Base-by-base conservation (phyloP, 2,888 invertebrate genomes). In the Phanerotoma sp. region DNA sequence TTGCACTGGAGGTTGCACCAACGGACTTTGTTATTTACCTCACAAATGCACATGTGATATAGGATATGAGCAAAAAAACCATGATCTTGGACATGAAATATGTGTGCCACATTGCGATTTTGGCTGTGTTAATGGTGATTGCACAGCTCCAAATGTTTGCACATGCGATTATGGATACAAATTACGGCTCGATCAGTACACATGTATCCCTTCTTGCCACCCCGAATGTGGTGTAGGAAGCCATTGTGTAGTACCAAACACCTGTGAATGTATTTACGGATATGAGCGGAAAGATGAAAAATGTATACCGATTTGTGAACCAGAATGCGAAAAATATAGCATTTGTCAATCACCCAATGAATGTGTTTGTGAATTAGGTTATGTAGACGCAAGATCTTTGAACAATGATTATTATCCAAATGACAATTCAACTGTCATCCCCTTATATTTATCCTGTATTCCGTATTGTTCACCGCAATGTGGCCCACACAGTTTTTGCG, bases 61-160 rank as follows among this genome's bases (percentile, higher is more conserved):
- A 7, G 58, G 60, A n/a, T 62, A 60, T 21, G n/a, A 7, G 5
- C 28, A 11, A 22, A 18, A 18, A 18, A 9, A 54, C 35, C 13
- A 32, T n/a, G 33, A 11, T 21, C 33, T 13, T n/a, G n/a, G n/a
- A n/a, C 41, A 44, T 5, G 30, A 58, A 28, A 35, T n/a, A 25
- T 79, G 79, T 55, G 52, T 54, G 9, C 77, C 79, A 1, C 51
- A 68, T 3, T 79, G 79, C 60, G 40, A 61, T 0, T 54, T 58
- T 16, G 64, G 66, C 2, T 80, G 80, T 62, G 40, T 72, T 13
- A 77, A 79, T 58, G 80, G 80, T 3, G 73, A 71, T 51, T 81
- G 81, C 54, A 74, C 77, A 25, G 74, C 70, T 1, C 74, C 75
- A 4, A 62, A 72, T 22, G 49, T 28, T 3, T 77, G 77, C 53